Percentiles rank a stretch among this genome's conserved stretches.
phyloP scores from a whole-genome alignment of 2,888 invertebrate species.

The Vesta saturnalis region DNA sequence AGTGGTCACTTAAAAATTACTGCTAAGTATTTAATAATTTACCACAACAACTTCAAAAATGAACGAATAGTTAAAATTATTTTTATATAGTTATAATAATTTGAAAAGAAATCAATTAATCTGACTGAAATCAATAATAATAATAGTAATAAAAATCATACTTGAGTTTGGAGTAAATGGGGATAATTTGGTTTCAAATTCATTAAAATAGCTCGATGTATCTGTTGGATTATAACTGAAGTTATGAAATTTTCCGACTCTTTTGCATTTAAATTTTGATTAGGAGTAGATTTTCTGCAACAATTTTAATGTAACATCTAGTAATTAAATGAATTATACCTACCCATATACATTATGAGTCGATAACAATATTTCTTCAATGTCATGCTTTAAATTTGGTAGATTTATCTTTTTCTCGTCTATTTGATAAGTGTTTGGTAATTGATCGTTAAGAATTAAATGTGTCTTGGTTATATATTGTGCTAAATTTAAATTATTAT shows the following conservation, averaged over 20 bases:
- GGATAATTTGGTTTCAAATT: slow-evolving; percentile 67
- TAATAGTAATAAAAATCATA: slow-evolving; percentile 48
- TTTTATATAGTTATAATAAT: too few relatives aligned
- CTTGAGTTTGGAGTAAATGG: slow-evolving; percentile 73
- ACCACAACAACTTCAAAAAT: too few relatives aligned
- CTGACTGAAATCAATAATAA: background rate
- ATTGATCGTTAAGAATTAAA: slow-evolving; percentile 66
- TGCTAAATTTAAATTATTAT: slow-evolving; percentile 74
- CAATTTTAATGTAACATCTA: slow-evolving; percentile 19
- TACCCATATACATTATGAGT: slow-evolving; percentile 61
- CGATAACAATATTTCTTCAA: slow-evolving; percentile 74
- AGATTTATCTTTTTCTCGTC: slow-evolving; percentile 57
- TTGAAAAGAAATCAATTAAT: background rate
- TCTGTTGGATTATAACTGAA: slow-evolving; percentile 69
- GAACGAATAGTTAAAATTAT: too few relatives aligned
- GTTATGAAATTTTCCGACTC: slow-evolving; percentile 63
- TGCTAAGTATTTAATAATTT: too few relatives aligned
- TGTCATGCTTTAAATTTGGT: slow-evolving; percentile 64
- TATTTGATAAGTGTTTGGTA: slow-evolving; percentile 65
- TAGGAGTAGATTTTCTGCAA: slow-evolving; percentile 54
- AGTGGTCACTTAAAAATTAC: too few relatives aligned
- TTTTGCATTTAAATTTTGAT: slow-evolving; percentile 48
- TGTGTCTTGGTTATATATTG: slow-evolving; percentile 85
- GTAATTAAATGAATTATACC: background rate
- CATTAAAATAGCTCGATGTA: slow-evolving; percentile 75